phyloP scores from a whole-genome alignment of 2,888 invertebrate species.

The Suillia variegata region DNA sequence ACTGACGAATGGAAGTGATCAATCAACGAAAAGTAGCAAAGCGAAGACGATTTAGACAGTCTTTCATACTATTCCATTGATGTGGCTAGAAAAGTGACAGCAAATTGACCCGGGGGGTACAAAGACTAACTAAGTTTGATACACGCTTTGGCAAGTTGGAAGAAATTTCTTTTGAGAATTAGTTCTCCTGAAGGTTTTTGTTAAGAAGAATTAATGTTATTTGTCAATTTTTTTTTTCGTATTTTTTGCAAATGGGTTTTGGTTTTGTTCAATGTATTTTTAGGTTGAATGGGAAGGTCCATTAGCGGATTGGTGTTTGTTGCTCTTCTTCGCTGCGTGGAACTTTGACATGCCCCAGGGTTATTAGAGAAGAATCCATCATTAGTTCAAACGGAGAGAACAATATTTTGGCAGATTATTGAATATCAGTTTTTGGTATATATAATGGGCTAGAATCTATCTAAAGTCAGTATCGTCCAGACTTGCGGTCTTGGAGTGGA shows the following conservation, averaged over 20 bases:
- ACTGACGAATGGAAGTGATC: too few relatives aligned
- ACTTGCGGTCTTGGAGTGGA: constrained; percentile 21
- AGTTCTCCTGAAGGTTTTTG: too few relatives aligned
- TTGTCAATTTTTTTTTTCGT: neutral
- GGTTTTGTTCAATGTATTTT: too few relatives aligned
- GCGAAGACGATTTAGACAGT: too few relatives aligned
- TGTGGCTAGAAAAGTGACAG: too few relatives aligned
- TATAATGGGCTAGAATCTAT: constrained; percentile 31
- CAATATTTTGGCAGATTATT: neutral
- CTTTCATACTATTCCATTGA: too few relatives aligned
- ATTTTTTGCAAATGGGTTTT: neutral
- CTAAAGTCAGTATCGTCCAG: constrained; percentile 31
- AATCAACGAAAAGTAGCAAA: too few relatives aligned
- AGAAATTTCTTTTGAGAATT: too few relatives aligned
- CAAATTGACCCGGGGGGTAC: too few relatives aligned
- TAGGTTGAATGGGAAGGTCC: neutral
- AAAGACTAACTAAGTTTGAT: too few relatives aligned
- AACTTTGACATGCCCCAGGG: constrained; percentile 27
- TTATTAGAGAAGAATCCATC: constrained; percentile 15
- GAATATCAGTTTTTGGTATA: constrained; percentile 27
- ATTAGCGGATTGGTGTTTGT: neutral
- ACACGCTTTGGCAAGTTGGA: too few relatives aligned
- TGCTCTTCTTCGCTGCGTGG: constrained; percentile 4
- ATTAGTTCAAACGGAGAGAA: constrained; percentile 7
- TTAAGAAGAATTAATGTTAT: too few relatives aligned